Evolutionary conservation across 2,797 vertebrate species (phyloP).

Genomic region (Rhynchonycteris naso): DNA sequence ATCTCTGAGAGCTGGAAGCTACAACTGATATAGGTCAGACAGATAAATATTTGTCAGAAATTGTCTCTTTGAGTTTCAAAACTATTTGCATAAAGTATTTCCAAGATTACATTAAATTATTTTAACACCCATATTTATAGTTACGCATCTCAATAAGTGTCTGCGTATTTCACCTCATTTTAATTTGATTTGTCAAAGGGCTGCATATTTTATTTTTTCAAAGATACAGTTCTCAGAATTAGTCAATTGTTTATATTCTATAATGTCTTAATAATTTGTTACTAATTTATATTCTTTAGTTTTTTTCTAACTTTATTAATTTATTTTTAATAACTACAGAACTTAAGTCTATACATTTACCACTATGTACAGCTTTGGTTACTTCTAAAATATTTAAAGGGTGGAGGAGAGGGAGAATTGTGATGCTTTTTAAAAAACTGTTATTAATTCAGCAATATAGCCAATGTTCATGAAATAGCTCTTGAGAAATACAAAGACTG

Average conservation of each 20-base stretch:
- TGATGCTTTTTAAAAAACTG: background rate
- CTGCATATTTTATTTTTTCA: background rate
- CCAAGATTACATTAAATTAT: background rate
- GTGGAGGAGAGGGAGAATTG: background rate
- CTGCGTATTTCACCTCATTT: background rate
- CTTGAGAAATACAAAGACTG: background rate
- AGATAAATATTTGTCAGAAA: background rate
- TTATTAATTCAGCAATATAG: background rate
- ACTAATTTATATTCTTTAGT: background rate
- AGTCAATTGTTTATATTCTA: background rate
- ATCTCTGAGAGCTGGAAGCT: background rate
- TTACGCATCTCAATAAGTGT: background rate
- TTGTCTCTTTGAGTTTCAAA: background rate
- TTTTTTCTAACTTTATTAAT: background rate
- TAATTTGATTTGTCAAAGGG: background rate
- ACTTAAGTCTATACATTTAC: background rate
- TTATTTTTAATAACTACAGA: conserved; percentile 21
- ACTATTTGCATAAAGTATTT: background rate
- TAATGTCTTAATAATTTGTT: background rate
- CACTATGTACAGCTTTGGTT: background rate
- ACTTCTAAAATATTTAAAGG: background rate
- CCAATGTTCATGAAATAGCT: background rate
- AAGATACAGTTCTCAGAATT: background rate
- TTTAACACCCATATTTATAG: background rate
- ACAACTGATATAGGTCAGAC: background rate